Conservation (phyloP, 1,140 invertebrate genomes). For the Coboldia fuscipes region DNA sequence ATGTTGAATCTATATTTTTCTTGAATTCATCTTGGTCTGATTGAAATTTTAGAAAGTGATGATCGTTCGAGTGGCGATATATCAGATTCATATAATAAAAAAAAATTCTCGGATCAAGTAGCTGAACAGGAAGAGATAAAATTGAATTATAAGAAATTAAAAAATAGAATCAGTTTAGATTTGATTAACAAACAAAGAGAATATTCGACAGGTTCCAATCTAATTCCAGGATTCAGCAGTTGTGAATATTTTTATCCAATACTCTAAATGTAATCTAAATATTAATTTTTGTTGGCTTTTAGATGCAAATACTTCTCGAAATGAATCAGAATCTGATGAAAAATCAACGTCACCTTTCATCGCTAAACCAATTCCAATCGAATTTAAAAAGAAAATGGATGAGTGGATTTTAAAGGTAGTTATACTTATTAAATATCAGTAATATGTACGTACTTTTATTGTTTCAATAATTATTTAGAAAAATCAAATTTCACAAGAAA, state of each 20-base stretch:
- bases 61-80: slow-evolving; percentile 19
- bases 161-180: slow-evolving; percentile 43
- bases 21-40: not conserved
- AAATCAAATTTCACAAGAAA: not conserved
- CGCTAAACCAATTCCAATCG: slow-evolving; percentile 41
- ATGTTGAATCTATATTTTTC: not conserved
- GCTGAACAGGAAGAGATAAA: slow-evolving; percentile 30
- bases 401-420: slow-evolving; percentile 63
- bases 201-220: too few species aligned
- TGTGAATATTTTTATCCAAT: not conserved
- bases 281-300: slow-evolving; percentile 1
- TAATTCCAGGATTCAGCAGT: not conserved
- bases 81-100: slow-evolving; percentile 16
- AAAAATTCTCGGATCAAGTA: slow-evolving; percentile 11
- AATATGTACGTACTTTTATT: too few species aligned
- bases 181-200: slow-evolving; percentile 48
- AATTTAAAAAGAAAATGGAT: slow-evolving; percentile 60
- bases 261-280: too few species aligned
- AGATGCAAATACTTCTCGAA: slow-evolving; percentile 11
- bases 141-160: slow-evolving; percentile 35
- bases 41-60: slow-evolving; percentile 13
- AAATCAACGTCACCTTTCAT: slow-evolving; percentile 12
- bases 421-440: too few species aligned
- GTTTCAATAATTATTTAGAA: not conserved
- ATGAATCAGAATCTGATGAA: slow-evolving; percentile 15